A percentile compares a stretch with the other conserved stretches of the same genome.
Evolutionary conservation across 2,888 invertebrate genomes (phyloP).

Genomic region (Volucella bombylans): DNA sequence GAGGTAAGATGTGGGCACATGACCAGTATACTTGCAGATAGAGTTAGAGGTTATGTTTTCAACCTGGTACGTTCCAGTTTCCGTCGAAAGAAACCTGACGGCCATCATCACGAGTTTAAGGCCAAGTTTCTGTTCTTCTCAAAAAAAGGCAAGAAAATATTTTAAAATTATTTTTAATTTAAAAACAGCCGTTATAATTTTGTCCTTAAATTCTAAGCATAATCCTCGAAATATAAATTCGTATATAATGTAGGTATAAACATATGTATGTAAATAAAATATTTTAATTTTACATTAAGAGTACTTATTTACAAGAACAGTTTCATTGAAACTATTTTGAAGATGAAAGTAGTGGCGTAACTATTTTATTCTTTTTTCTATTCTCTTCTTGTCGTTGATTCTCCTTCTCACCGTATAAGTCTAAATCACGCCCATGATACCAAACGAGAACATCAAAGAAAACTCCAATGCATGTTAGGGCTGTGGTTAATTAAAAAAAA

Average conservation of each 20-base stretch:
- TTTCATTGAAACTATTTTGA: constrained; percentile 74
- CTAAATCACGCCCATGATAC: constrained; percentile 84
- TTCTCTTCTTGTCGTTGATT: constrained; percentile 75
- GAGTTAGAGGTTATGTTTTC: no score
- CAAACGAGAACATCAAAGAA: constrained; percentile 85
- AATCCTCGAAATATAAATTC: constrained; percentile 53
- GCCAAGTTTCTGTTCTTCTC: no score
- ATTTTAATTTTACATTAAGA: constrained; percentile 21
- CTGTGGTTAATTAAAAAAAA: constrained; percentile 79
- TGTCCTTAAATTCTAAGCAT: constrained; percentile 47
- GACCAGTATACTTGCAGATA: no score
- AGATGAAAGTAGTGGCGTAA: constrained; percentile 78
- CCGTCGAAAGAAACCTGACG: no score
- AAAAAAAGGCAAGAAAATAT: not conserved
- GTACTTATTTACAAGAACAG: constrained; percentile 52
- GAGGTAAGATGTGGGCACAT: no score
- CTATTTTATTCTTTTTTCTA: constrained; percentile 77
- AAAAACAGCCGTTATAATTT: constrained; percentile 17
- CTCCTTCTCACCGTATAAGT: constrained; percentile 84
- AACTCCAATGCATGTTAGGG: constrained; percentile 84
- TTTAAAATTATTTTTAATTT: constrained; percentile 33
- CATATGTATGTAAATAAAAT: not conserved
- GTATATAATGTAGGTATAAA: not conserved
- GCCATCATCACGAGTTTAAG: no score
- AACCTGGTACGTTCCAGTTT: no score